Evolutionary conservation across 2,113 vertebrate species (phyloP).

Genomic region (Corydoras sp.): DNA sequence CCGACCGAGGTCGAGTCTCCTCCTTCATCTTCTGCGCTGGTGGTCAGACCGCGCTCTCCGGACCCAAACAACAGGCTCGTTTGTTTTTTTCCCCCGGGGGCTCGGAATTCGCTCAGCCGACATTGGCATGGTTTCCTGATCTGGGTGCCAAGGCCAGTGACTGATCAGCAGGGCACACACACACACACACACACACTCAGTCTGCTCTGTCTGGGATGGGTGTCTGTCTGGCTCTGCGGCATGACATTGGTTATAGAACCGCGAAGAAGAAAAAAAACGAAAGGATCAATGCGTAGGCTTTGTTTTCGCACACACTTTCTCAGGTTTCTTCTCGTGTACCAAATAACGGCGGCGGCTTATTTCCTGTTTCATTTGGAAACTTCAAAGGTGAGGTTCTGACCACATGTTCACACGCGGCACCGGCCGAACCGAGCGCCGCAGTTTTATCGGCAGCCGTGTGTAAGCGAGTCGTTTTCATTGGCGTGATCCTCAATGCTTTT

Average conservation of each 20-base stretch:
- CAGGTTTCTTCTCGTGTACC: too few species aligned
- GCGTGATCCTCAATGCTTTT: neutral
- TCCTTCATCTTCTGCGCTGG: conserved; percentile 28
- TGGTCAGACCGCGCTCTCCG: conserved; percentile 39
- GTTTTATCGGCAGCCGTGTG: too few species aligned
- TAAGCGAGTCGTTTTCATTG: too few species aligned
- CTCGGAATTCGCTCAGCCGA: conserved; percentile 48
- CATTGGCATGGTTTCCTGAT: conserved; percentile 41
- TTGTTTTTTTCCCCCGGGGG: conserved; percentile 43
- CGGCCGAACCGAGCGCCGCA: too few species aligned
- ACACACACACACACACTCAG: conserved; percentile 28
- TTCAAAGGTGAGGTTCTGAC: too few species aligned
- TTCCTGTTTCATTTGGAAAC: too few species aligned
- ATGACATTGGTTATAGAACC: conserved; percentile 26
- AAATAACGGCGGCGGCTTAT: too few species aligned
- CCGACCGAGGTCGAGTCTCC: conserved; percentile 18
- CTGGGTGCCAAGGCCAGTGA: conserved; percentile 45
- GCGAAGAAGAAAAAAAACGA: neutral
- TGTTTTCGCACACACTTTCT: too few species aligned
- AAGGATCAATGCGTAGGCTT: neutral
- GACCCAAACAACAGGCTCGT: conserved; percentile 43
- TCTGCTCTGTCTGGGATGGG: conserved; percentile 31
- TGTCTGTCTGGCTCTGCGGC: conserved; percentile 38
- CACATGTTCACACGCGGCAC: too few species aligned
- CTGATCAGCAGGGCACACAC: conserved; percentile 40